phyloP scores from a whole-genome alignment of 2,888 invertebrate species.

The Pristionchus fissidentatus region DNA sequence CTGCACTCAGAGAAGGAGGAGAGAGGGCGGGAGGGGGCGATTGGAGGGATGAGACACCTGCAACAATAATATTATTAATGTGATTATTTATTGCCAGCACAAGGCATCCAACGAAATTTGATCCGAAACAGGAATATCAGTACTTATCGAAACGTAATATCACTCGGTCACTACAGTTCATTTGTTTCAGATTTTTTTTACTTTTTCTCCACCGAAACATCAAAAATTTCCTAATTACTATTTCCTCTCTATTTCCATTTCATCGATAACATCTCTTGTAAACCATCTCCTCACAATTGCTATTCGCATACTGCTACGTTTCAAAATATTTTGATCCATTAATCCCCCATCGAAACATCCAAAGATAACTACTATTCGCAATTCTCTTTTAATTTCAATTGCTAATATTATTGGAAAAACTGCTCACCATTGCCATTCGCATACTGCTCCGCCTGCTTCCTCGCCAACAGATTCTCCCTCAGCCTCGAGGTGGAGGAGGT shows the following conservation, averaged over 20 bases:
- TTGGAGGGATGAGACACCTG: neutral
- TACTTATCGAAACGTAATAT: too few species aligned
- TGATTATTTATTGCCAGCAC: neutral
- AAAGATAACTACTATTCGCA: too few species aligned
- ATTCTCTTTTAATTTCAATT: too few species aligned
- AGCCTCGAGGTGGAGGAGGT: neutral
- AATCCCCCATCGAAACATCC: too few species aligned
- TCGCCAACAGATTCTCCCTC: conserved; percentile 32
- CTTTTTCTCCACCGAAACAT: too few species aligned
- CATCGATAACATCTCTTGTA: neutral
- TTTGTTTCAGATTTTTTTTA: too few species aligned
- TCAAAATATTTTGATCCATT: too few species aligned
- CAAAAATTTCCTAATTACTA: neutral
- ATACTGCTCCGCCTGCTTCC: conserved; percentile 26
- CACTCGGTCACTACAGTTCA: too few species aligned
- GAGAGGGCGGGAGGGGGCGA: neutral
- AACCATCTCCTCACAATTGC: neutral
- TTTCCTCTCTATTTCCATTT: neutral
- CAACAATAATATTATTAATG: neutral
- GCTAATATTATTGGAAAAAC: too few species aligned
- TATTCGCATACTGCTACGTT: neutral
- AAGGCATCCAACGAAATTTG: too few species aligned
- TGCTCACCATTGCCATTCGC: neutral
- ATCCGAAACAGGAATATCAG: too few species aligned
- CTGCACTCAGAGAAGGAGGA: conserved; percentile 9